phyloP scores from a whole-genome alignment of 2,888 invertebrate genomes.

The Trileptium ribeirensis region DNA sequence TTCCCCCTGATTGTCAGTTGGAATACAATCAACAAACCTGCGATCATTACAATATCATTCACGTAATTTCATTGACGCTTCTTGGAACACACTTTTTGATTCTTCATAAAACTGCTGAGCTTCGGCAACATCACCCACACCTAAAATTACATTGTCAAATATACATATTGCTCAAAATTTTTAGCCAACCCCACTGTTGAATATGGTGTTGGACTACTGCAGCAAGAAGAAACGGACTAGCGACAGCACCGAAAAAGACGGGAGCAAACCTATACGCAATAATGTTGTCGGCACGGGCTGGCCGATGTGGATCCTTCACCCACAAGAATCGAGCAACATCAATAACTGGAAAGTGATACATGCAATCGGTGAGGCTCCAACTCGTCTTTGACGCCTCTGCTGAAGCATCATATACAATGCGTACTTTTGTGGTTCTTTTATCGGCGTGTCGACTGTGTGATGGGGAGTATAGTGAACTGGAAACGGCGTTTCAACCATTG shows the following conservation, averaged over 20 bases:
- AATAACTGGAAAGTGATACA: constrained; percentile 24
- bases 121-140: not conserved
- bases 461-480: constrained; percentile 32
- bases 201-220: constrained; percentile 10
- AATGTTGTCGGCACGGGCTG: constrained; percentile 17
- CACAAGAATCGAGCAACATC: constrained; percentile 31
- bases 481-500: not conserved
- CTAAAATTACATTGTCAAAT: constrained; percentile 26
- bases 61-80: not conserved
- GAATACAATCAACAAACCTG: not conserved
- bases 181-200: not conserved
- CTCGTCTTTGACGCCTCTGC: not conserved
- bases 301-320: constrained; percentile 19
- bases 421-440: constrained; percentile 34
- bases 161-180: constrained; percentile 27
- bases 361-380: constrained; percentile 29
- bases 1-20: not conserved
- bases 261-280: constrained; percentile 24
- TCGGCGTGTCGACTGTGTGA: constrained; percentile 29
- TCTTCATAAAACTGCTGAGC: not conserved
- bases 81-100: not conserved
- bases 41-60: not conserved
- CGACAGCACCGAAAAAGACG: constrained; percentile 29
- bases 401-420: constrained; percentile 36
- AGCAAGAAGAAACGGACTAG: constrained; percentile 26